Evolutionary conservation across 2,113 vertebrate genomes (phyloP), one percentile per base, ranked within the genome.

Genomic region (Collichthys lucidus): DNA sequence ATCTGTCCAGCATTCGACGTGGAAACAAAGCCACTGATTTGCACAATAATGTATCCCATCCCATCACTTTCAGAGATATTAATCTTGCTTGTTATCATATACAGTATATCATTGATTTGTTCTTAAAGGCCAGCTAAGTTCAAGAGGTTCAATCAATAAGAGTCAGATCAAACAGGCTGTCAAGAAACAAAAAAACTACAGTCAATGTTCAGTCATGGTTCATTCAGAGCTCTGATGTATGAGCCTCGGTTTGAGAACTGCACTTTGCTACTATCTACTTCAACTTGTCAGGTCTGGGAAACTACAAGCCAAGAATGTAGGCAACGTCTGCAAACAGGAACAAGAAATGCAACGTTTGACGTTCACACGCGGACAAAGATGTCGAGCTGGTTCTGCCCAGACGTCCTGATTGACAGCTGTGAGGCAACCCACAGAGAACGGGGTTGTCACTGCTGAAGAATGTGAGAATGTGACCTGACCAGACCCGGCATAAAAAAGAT

Each of bases 401-500:
- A 64, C 67, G 44, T 67, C 67, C 64, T 86, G 77, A 84, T n/a
- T 72, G 77, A 86, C 88, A 79, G 76, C 56, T 56, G 47, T 47
- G 77, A 80, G 24, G 49, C 77, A 74, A 68, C 80, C 79, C 71
- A 71, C 74, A n/a, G 64, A 80, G 62, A 76, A 68, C 15, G 19
- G n/a, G 46, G 81, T 80, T 73, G 87, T 89, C 88, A 88, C 60
- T 59, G 56, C 75, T 65, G 26, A 88, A 85, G 88, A 92, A 92
- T 87, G 79, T 84, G 60, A 90, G 81, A 91, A 87, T 90, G 92
- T 86, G 83, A 91, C 87, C 85, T 46, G 86, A 88, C 88, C 50
- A 73, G 87, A 85, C 81, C 73, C 62, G 19, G 47, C 53, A 80
- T 71, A 59, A 66, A 85, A 84, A 87, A 87, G 1, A 66, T 44